Conservation (phyloP, 2,888 invertebrate species). For the Erannis defoliaria region DNA sequence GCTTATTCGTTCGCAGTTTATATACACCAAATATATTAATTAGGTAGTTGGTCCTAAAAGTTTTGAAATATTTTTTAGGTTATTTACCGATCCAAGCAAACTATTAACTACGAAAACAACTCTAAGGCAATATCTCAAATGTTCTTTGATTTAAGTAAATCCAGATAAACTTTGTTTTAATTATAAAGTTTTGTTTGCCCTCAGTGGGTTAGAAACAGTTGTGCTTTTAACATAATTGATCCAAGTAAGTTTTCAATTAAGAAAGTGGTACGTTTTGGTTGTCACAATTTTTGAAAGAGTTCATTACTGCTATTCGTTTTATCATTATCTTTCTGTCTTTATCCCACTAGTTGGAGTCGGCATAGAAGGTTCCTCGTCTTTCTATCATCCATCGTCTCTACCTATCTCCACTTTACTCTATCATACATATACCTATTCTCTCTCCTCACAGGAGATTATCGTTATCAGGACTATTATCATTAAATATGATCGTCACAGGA, state of each 20-base stretch:
- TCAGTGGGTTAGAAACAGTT: constrained; percentile 24
- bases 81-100: constrained; percentile 16
- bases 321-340: too few species aligned
- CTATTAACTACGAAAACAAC: constrained; percentile 22
- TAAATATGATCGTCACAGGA: too few species aligned
- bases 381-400: too few species aligned
- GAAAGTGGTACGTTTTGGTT: background rate
- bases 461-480: too few species aligned
- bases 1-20: too few species aligned
- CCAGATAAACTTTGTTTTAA: constrained; percentile 38
- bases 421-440: too few species aligned
- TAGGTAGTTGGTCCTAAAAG: background rate
- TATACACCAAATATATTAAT: too few species aligned
- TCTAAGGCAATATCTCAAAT: constrained; percentile 32
- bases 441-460: too few species aligned
- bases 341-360: too few species aligned
- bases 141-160: constrained; percentile 44
- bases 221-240: constrained; percentile 42
- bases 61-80: background rate
- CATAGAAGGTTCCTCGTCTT: too few species aligned
- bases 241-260: constrained; percentile 29
- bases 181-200: constrained; percentile 41
- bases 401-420: too few species aligned
- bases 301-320: too few species aligned
- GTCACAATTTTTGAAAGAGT: background rate